Evolutionary conservation across 2,888 invertebrate species (phyloP).

Genomic region (Coelinius sp.): DNA sequence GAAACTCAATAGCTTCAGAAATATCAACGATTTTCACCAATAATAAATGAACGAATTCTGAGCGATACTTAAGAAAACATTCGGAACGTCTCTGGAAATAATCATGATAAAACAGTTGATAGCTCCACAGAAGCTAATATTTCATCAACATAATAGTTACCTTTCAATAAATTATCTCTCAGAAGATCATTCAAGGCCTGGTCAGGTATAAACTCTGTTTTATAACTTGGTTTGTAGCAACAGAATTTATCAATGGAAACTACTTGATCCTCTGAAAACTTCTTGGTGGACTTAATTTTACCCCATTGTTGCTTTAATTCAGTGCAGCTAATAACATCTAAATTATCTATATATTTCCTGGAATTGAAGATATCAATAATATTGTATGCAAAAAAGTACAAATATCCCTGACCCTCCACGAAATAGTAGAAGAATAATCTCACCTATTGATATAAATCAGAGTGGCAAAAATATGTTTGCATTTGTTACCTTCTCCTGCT

Average conservation of each 20-base stretch:
- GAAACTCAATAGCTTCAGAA: too few relatives aligned
- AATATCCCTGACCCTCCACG: not conserved
- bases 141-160: too few relatives aligned
- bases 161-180: too few relatives aligned
- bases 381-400: not conserved
- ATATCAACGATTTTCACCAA: too few relatives aligned
- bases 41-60: too few relatives aligned
- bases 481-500: not conserved
- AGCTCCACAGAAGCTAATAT: too few relatives aligned
- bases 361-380: too few relatives aligned
- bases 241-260: not conserved
- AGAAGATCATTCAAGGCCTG: too few relatives aligned
- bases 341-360: not conserved
- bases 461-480: not conserved
- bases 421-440: not conserved
- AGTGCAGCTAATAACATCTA: not conserved
- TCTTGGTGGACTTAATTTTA: not conserved
- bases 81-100: too few relatives aligned
- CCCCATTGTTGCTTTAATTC: not conserved
- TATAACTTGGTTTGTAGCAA: not conserved
- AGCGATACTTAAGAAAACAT: too few relatives aligned
- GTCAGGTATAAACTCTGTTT: too few relatives aligned
- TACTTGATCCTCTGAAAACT: not conserved
- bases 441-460: not conserved
- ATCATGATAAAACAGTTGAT: too few relatives aligned